phyloP scores from a whole-genome alignment of 1,140 invertebrate species.

The Aphidius gifuensis region DNA sequence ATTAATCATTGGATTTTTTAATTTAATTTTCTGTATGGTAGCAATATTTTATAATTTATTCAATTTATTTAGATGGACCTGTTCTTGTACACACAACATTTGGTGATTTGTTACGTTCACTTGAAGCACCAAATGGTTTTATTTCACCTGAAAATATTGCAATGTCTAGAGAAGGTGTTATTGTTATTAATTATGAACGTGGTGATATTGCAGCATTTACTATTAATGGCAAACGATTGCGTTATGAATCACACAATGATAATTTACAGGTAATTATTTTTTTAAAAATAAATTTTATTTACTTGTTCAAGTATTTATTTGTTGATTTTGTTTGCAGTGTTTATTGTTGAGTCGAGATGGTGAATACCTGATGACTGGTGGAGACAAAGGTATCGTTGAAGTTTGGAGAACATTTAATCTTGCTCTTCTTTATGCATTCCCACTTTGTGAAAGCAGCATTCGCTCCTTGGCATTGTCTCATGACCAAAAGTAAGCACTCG shows the following conservation, averaged over 20 bases:
- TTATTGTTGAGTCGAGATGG: conserved; percentile 93
- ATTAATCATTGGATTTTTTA: conserved; percentile 25
- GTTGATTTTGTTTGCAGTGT: conserved; percentile 63
- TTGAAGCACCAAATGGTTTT: conserved; percentile 78
- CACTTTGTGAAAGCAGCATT: conserved; percentile 91
- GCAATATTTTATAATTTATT: conserved; percentile 9
- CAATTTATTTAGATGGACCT: conserved; percentile 72
- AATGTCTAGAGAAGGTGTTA: conserved; percentile 93
- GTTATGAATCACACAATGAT: conserved; percentile 89
- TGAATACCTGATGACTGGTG: conserved; percentile 95
- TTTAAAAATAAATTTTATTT: conserved; percentile 3
- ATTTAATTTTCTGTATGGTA: neutral
- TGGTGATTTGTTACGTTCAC: conserved; percentile 90
- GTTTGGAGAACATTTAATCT: conserved; percentile 98
- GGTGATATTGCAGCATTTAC: conserved; percentile 91
- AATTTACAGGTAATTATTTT: conserved; percentile 85
- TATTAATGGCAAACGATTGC: conserved; percentile 83
- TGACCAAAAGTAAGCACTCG: conserved; percentile 86
- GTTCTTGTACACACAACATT: conserved; percentile 97
- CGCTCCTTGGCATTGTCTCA: conserved; percentile 90
- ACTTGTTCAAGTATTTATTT: conserved; percentile 6
- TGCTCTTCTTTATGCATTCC: conserved; percentile 94
- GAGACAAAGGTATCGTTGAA: conserved; percentile 95
- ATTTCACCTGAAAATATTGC: conserved; percentile 86
- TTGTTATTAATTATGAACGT: conserved; percentile 89